Evolutionary conservation across 2,113 vertebrate species (phyloP).

Genomic region (human): DNA sequence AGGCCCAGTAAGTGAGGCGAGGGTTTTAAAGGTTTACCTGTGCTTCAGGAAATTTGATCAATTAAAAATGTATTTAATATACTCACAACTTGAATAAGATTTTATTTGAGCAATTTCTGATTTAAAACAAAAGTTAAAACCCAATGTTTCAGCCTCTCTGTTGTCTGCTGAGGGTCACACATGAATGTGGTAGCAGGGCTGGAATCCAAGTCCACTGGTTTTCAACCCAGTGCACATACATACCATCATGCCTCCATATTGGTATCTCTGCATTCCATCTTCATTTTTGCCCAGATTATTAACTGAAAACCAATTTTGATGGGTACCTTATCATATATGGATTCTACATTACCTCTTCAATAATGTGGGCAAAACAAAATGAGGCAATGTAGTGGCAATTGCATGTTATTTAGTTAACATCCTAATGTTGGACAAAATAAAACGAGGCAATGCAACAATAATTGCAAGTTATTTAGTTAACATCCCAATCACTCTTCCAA

Average conservation of each 20-base stretch:
- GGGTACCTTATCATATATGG: background rate
- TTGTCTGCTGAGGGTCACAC: background rate
- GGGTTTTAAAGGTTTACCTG: background rate
- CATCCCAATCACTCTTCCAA: background rate
- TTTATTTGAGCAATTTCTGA: background rate
- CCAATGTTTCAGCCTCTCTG: background rate
- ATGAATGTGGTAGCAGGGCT: background rate
- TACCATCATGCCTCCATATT: background rate
- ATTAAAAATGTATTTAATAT: background rate
- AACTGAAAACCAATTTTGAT: background rate
- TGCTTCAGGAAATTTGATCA: background rate
- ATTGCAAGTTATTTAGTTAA: background rate
- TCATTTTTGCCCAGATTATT: background rate
- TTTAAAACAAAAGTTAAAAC: background rate
- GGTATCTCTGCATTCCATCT: background rate
- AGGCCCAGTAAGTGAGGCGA: background rate
- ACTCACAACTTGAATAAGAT: background rate
- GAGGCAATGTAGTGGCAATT: background rate
- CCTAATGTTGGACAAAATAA: background rate
- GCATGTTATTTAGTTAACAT: background rate
- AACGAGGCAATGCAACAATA: background rate
- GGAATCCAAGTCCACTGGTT: background rate
- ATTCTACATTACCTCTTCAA: background rate
- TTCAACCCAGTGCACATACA: background rate
- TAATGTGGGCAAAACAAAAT: background rate